phyloP scores from a whole-genome alignment of 2,888 invertebrate species.

The Eilema caniola region DNA sequence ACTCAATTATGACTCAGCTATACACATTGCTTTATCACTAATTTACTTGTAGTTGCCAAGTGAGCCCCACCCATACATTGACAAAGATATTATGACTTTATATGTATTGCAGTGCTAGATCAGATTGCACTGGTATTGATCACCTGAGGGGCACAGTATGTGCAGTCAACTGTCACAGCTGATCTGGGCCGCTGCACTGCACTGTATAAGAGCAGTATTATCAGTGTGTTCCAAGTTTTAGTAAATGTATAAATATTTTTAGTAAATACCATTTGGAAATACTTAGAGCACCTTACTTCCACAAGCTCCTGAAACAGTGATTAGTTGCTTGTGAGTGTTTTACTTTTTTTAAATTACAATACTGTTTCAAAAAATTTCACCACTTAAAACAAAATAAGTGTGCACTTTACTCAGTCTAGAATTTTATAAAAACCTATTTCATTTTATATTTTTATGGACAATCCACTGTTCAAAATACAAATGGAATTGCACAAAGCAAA shows the following conservation, averaged over 20 bases:
- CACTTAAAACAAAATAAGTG: neutral
- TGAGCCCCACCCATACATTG: constrained; percentile 45
- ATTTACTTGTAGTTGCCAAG: neutral
- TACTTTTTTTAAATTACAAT: too few relatives aligned
- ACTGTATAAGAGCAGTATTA: neutral
- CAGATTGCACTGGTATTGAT: constrained; percentile 54
- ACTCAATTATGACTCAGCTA: neutral
- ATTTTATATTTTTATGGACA: too few relatives aligned
- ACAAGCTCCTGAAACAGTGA: too few relatives aligned
- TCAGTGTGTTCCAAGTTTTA: neutral
- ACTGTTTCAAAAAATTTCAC: neutral
- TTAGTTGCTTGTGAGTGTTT: too few relatives aligned
- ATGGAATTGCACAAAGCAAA: too few relatives aligned
- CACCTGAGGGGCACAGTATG: constrained; percentile 35
- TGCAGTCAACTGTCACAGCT: constrained; percentile 49
- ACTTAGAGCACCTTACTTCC: neutral
- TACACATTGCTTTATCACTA: neutral
- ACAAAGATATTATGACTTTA: constrained; percentile 35
- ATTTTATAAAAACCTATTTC: too few relatives aligned
- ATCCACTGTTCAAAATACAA: too few relatives aligned
- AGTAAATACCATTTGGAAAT: neutral
- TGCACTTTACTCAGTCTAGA: neutral
- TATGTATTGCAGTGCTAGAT: constrained; percentile 38
- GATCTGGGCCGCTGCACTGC: constrained; percentile 28
- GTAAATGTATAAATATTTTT: neutral